A percentile compares a stretch with the other conserved stretches of the same genome.
Evolutionary conservation across 2,797 vertebrate species (phyloP).

Genomic region (Craterocephalus amniculus): DNA sequence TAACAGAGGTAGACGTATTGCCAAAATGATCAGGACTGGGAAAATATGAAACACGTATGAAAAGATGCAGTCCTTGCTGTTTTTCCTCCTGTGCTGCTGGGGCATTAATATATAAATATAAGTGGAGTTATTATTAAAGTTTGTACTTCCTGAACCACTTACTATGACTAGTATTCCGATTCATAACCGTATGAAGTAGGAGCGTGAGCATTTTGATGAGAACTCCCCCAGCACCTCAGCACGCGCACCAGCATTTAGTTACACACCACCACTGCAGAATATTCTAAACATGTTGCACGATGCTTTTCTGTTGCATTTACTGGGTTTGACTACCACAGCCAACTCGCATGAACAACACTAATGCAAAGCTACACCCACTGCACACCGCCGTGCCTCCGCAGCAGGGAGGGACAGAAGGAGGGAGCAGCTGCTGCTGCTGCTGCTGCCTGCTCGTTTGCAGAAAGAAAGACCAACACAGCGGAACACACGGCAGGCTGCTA

Average conservation of each 20-base stretch:
- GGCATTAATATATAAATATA: neutral
- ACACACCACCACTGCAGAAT: neutral
- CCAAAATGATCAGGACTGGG: neutral
- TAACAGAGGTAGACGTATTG: neutral
- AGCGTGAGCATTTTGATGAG: neutral
- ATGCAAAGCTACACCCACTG: conserved; percentile 17
- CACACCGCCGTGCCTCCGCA: conserved; percentile 27
- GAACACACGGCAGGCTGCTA: conserved; percentile 75
- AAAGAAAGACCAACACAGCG: conserved; percentile 67
- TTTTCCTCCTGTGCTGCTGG: too few species aligned
- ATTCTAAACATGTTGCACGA: neutral
- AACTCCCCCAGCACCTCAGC: too few species aligned
- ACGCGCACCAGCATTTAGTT: neutral
- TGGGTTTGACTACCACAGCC: neutral
- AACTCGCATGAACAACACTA: conserved; percentile 5
- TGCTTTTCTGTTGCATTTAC: neutral
- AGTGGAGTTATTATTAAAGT: neutral
- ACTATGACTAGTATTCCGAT: neutral
- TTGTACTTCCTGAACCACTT: neutral
- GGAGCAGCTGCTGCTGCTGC: conserved; percentile 37
- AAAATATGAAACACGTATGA: neutral
- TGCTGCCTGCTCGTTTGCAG: conserved; percentile 40
- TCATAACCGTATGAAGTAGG: neutral
- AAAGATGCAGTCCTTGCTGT: neutral
- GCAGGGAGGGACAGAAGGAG: conserved; percentile 27